A percentile compares a stretch with the other conserved stretches of the same genome.
phyloP scores from a whole-genome alignment of 2,888 invertebrate genomes.

The Apotomis turbidana region DNA sequence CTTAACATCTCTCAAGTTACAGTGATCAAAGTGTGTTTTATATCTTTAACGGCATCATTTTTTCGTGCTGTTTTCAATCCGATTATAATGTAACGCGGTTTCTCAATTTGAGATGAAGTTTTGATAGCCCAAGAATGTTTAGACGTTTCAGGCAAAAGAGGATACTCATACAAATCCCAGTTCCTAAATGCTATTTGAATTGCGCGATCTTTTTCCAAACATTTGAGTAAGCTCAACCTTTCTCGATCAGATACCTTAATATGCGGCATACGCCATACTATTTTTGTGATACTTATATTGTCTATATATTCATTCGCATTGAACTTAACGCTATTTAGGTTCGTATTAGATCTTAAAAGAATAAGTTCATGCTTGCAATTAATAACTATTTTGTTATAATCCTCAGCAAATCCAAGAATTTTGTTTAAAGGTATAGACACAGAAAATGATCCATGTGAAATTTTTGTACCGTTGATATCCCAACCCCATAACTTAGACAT shows the following conservation, averaged over 20 bases:
- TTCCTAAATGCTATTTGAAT: conserved; percentile 52
- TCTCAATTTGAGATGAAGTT: conserved; percentile 56
- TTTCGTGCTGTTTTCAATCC: conserved; percentile 19
- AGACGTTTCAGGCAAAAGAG: conserved; percentile 51
- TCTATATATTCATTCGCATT: conserved; percentile 11
- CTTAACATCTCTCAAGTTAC: conserved; percentile 16
- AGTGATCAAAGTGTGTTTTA: conserved; percentile 3
- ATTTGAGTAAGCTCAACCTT: conserved; percentile 1
- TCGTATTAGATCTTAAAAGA: not conserved
- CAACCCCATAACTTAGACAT: conserved; percentile 10
- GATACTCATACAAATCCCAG: conserved; percentile 61
- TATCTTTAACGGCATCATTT: not conserved
- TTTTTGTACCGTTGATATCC: conserved; percentile 4
- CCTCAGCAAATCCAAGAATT: not conserved
- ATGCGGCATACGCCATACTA: conserved; percentile 13
- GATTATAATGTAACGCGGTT: conserved; percentile 56
- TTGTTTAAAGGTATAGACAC: conserved; percentile 13
- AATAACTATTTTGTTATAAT: not conserved
- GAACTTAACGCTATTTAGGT: conserved; percentile 2
- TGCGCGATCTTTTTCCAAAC: conserved; percentile 50
- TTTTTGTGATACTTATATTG: not conserved
- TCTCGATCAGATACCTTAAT: not conserved
- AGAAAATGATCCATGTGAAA: not conserved
- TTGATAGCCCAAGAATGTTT: conserved; percentile 55
- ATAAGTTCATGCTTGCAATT: conserved; percentile 2